Evolutionary conservation across 2,888 invertebrate genomes (phyloP).

Genomic region (Dorcus hopei): DNA sequence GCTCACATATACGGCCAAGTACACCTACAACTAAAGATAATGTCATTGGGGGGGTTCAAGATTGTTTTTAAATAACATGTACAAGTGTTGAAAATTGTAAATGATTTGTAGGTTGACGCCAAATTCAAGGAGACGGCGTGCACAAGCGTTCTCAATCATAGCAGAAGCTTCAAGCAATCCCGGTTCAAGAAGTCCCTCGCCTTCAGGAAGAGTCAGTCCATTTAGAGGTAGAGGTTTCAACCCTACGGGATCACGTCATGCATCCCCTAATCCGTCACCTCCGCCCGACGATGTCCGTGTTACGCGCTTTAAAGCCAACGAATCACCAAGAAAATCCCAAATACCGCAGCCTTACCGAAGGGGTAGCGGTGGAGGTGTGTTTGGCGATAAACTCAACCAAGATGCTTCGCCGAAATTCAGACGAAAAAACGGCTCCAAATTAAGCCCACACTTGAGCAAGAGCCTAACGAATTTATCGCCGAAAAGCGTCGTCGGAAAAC

Average conservation of each 20-base stretch:
- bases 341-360: constrained; percentile 24
- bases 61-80: too few relatives aligned
- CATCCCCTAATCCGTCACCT: constrained; percentile 42
- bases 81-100: too few relatives aligned
- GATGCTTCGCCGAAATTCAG: constrained; percentile 24
- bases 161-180: constrained; percentile 40
- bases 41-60: too few relatives aligned
- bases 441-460: constrained; percentile 39
- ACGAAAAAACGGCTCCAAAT: constrained; percentile 24
- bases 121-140: constrained; percentile 37
- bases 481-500: constrained; percentile 27
- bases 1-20: too few relatives aligned
- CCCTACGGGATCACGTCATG: constrained; percentile 45
- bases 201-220: constrained; percentile 46
- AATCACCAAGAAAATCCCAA: constrained; percentile 18
- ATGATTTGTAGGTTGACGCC: constrained; percentile 31
- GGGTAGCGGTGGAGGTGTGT: constrained; percentile 25
- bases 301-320: constrained; percentile 2
- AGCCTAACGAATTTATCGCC: constrained; percentile 40
- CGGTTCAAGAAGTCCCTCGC: constrained; percentile 41
- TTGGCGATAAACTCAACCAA: constrained; percentile 36
- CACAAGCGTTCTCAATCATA: constrained; percentile 47
- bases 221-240: constrained; percentile 49
- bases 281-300: constrained; percentile 21
- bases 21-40: too few relatives aligned